phyloP scores from a whole-genome alignment of 2,797 vertebrate species.

The Cossypha heuglini region DNA sequence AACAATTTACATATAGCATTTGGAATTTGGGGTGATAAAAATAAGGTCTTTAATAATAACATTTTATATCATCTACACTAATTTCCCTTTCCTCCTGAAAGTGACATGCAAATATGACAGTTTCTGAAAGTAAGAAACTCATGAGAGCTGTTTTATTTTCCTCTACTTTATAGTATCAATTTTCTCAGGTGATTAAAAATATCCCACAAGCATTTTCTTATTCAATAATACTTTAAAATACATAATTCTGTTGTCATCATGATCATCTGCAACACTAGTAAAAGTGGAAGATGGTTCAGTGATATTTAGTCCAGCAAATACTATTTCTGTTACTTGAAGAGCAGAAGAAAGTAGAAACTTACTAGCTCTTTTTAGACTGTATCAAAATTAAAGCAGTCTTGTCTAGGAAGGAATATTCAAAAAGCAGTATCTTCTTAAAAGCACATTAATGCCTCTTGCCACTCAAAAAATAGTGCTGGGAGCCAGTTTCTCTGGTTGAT shows the following conservation, averaged over 20 bases:
- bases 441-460: neutral
- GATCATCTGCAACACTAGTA: neutral
- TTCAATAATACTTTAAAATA: neutral
- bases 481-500: neutral
- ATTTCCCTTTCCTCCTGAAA: neutral
- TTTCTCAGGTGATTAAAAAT: neutral
- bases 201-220: neutral
- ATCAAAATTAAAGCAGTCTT: neutral
- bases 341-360: neutral
- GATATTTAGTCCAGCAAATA: neutral
- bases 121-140: neutral
- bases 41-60: neutral
- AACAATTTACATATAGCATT: neutral
- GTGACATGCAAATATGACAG: neutral
- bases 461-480: neutral
- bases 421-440: neutral
- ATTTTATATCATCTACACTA: neutral
- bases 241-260: neutral
- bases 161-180: neutral
- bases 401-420: neutral
- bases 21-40: neutral
- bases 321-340: neutral
- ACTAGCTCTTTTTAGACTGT: neutral
- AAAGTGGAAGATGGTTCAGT: neutral
- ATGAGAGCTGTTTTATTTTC: neutral